Evolutionary conservation across 2,113 vertebrate genomes (phyloP).

Genomic region (Peromyscus maniculatus): DNA sequence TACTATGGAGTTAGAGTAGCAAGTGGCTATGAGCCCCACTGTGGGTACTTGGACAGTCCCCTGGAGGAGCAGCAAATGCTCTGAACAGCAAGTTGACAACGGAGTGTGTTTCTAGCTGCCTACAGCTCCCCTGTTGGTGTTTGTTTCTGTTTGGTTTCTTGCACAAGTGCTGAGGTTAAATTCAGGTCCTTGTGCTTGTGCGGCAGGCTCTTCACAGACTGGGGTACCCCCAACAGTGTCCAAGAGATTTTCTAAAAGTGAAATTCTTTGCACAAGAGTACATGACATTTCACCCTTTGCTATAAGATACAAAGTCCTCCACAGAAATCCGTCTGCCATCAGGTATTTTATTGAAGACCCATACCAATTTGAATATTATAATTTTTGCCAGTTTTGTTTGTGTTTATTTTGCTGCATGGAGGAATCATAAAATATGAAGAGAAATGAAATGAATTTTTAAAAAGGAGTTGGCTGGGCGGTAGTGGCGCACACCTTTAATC

Average conservation of each 20-base stretch:
- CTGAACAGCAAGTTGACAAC: neutral
- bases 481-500: too few species aligned
- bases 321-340: constrained; percentile 46
- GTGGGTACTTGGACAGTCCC: neutral
- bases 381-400: constrained; percentile 19
- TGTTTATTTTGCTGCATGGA: constrained; percentile 49
- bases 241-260: neutral
- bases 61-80: neutral
- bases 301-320: neutral
- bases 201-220: neutral
- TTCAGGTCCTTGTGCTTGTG: neutral
- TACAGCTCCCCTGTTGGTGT: neutral
- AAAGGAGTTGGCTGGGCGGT: neutral
- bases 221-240: neutral
- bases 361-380: constrained; percentile 13
- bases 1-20: neutral
- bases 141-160: neutral
- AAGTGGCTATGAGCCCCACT: neutral
- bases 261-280: neutral
- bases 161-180: neutral
- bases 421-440: constrained; percentile 64
- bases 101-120: neutral
- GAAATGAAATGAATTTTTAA: constrained; percentile 21
- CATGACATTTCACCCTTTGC: neutral
- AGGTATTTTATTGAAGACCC: constrained; percentile 38